Evolutionary conservation across 2,797 vertebrate genomes (phyloP).

Genomic region (Calcarius lapponicus): DNA sequence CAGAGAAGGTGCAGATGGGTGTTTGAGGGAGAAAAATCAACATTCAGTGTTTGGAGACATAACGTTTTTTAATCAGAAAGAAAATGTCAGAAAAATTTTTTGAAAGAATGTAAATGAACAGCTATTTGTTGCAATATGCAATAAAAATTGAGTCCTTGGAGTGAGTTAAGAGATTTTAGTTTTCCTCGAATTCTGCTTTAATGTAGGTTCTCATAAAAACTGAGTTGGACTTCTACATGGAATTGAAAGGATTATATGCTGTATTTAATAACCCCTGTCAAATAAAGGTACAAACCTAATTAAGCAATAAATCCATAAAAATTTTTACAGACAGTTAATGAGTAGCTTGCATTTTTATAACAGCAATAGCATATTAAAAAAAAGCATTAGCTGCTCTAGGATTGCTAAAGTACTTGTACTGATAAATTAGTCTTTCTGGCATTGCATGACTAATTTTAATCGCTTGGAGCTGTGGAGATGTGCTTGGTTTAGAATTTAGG

Average conservation of each 20-base stretch:
- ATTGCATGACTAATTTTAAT: conserved; percentile 33
- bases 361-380: conserved; percentile 20
- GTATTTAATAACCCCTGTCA: conserved; percentile 48
- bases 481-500: background rate
- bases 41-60: background rate
- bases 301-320: conserved; percentile 69
- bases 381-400: conserved; percentile 14
- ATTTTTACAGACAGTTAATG: conserved; percentile 51
- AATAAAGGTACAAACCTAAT: conserved; percentile 66
- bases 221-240: conserved; percentile 21
- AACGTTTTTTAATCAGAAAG: background rate
- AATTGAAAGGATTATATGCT: conserved; percentile 5
- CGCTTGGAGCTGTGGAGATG: background rate
- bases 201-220: conserved; percentile 31
- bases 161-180: conserved; percentile 26
- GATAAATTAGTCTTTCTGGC: conserved; percentile 27
- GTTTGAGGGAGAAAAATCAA: background rate
- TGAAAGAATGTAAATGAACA: background rate
- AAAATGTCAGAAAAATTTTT: background rate
- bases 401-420: background rate
- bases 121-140: background rate
- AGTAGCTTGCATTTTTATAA: conserved; percentile 52
- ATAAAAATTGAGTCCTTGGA: background rate
- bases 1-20: background rate
- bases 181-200: conserved; percentile 35